These are phyloP conservation scores for Platorchestia sp. DNA, from an alignment of 1,140 invertebrate genomes.

Conservation along the genomic window DNA sequence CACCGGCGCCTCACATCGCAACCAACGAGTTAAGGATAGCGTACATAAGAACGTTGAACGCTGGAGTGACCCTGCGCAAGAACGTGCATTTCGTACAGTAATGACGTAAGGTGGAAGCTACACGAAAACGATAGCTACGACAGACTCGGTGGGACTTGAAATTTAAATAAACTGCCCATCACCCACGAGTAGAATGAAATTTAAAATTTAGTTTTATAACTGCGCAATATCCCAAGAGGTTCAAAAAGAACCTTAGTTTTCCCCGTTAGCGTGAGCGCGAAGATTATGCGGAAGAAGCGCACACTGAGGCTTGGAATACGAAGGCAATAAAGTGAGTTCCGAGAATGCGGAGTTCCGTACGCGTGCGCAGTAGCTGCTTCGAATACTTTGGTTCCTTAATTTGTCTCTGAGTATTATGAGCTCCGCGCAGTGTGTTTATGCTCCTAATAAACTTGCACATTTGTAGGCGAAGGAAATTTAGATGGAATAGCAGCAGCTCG, in stretches of 20 bases:
- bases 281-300: neutral
- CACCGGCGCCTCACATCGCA: too few species aligned
- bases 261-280: neutral
- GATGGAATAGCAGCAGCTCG: conserved; percentile 13
- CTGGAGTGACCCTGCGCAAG: neutral
- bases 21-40: too few species aligned
- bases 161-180: neutral
- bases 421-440: neutral
- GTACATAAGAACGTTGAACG: neutral
- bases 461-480: conserved; percentile 10
- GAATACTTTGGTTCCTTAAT: conserved; percentile 9
- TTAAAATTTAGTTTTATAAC: neutral
- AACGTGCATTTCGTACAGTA: neutral
- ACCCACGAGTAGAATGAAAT: neutral
- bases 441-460: conserved; percentile 22
- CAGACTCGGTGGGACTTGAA: neutral
- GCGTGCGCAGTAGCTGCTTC: neutral
- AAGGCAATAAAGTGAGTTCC: neutral
- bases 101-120: neutral
- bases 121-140: neutral
- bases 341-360: neutral
- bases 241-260: neutral
- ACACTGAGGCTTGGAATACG: neutral
- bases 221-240: neutral
- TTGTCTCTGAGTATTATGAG: conserved; percentile 25